Conservation (phyloP, 2,888 invertebrate genomes). For the Bedellia somnulentella region DNA sequence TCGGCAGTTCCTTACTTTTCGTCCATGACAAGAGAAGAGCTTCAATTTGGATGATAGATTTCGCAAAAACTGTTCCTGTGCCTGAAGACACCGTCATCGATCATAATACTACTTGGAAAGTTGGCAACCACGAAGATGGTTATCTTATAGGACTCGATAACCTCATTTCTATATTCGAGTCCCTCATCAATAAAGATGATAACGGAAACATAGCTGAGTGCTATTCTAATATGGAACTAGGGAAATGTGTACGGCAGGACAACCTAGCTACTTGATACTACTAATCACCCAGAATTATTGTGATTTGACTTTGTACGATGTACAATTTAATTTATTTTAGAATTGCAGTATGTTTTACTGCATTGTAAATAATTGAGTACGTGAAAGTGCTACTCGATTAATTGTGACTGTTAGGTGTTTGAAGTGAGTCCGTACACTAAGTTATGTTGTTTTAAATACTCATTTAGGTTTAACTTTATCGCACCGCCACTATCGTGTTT, state of each 20-base stretch:
- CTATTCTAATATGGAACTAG: slow-evolving; percentile 29
- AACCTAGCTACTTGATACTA: slow-evolving; percentile 42
- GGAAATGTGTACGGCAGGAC: slow-evolving; percentile 37
- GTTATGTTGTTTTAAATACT: slow-evolving; percentile 47
- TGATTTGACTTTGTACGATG: slow-evolving; percentile 20
- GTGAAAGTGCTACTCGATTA: too few relatives aligned
- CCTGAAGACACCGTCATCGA: slow-evolving; percentile 73
- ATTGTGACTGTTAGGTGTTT: too few relatives aligned
- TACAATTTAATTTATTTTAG: too few relatives aligned
- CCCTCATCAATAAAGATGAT: slow-evolving; percentile 54
- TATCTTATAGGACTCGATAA: slow-evolving; percentile 91
- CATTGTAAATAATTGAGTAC: too few relatives aligned
- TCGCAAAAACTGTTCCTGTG: slow-evolving; percentile 89
- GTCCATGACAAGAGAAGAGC: slow-evolving; percentile 89
- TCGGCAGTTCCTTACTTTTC: slow-evolving; percentile 91
- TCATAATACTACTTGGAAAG: slow-evolving; percentile 86
- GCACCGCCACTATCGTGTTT: slow-evolving; percentile 17
- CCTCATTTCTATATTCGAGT: slow-evolving; percentile 81
- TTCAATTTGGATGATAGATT: slow-evolving; percentile 96
- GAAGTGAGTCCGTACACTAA: too few relatives aligned
- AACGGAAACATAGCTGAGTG: slow-evolving; percentile 41
- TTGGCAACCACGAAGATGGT: slow-evolving; percentile 96
- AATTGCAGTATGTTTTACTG: background rate
- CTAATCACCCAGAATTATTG: slow-evolving; percentile 16
- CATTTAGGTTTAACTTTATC: slow-evolving; percentile 27